Percentiles rank a stretch among this genome's conserved stretches.
Evolutionary conservation across 2,888 invertebrate genomes (phyloP).

Genomic region (Acleris literana): DNA sequence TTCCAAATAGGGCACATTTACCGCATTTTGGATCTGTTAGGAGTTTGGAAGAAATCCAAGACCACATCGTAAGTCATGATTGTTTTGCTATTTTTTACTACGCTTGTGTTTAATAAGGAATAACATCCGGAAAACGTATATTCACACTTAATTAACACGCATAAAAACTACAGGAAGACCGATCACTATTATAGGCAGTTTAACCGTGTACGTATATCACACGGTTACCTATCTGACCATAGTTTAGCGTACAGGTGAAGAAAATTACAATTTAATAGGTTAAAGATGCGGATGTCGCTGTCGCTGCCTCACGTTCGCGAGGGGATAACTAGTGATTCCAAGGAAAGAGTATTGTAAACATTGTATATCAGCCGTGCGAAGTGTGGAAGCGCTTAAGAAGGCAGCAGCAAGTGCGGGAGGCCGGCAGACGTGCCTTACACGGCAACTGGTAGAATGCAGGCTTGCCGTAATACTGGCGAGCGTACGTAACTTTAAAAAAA

Average conservation of each 20-base stretch:
- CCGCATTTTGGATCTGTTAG: constrained; percentile 3
- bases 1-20: constrained; percentile 14
- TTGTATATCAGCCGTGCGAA: constrained; percentile 1
- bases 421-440: constrained; percentile 55
- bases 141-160: constrained; percentile 1
- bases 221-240: constrained; percentile 25
- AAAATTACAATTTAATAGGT: constrained; percentile 58
- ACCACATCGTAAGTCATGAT: constrained; percentile 14
- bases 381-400: constrained; percentile 19
- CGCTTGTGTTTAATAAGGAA: constrained; percentile 1
- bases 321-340: background rate
- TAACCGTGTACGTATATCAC: constrained; percentile 10
- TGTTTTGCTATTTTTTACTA: constrained; percentile 12
- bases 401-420: constrained; percentile 53
- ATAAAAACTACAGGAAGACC: constrained; percentile 1
- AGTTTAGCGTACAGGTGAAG: constrained; percentile 39
- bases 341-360: constrained; percentile 1
- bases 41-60: constrained; percentile 19
- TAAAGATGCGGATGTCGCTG: constrained; percentile 60
- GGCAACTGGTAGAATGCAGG: constrained; percentile 72
- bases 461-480: constrained; percentile 48
- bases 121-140: constrained; percentile 11
- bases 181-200: constrained; percentile 5
- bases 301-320: constrained; percentile 30
- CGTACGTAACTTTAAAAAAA: constrained; percentile 42